Percentiles rank a stretch among this genome's conserved stretches.
These are phyloP conservation scores for Paelopatides confundens DNA, from an alignment of 53 echinoderm and acorn worm species.

Conservation along the genomic window DNA sequence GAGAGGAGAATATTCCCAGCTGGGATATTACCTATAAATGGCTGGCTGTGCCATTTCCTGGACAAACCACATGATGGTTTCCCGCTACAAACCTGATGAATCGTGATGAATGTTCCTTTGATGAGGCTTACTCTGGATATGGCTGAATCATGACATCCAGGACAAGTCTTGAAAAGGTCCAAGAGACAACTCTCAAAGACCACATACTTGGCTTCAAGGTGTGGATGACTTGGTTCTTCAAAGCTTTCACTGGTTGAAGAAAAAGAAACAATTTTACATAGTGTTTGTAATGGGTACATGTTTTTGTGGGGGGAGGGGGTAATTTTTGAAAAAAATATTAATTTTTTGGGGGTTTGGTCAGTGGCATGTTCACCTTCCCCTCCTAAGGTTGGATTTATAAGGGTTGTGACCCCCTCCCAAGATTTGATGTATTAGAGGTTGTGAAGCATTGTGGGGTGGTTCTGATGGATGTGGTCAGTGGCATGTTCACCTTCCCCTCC, in stretches of 20 bases:
- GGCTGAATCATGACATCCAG: background rate
- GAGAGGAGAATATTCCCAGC: conserved; percentile 60
- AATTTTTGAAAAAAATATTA: too few species aligned
- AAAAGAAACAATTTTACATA: background rate
- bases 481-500: too few species aligned
- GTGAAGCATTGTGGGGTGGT: too few species aligned
- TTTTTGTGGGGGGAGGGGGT: too few species aligned
- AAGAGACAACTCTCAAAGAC: conserved; percentile 10
- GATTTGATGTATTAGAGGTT: too few species aligned
- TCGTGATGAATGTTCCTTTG: background rate
- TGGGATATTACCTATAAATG: conserved; percentile 27
- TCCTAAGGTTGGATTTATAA: too few species aligned
- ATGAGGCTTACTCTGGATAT: background rate
- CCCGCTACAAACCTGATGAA: background rate
- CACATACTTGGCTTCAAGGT: conserved; percentile 5
- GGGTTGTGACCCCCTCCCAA: too few species aligned
- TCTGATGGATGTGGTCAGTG: too few species aligned
- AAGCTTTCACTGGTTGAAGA: background rate
- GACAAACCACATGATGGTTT: conserved; percentile 7
- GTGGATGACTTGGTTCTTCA: background rate
- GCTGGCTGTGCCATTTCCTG: too few species aligned
- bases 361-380: too few species aligned
- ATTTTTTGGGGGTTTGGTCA: too few species aligned
- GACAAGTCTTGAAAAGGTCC: background rate
- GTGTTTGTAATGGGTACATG: too few species aligned